Conservation (phyloP, 2,113 vertebrate genomes). For the Genyomyrus donnyi region DNA sequence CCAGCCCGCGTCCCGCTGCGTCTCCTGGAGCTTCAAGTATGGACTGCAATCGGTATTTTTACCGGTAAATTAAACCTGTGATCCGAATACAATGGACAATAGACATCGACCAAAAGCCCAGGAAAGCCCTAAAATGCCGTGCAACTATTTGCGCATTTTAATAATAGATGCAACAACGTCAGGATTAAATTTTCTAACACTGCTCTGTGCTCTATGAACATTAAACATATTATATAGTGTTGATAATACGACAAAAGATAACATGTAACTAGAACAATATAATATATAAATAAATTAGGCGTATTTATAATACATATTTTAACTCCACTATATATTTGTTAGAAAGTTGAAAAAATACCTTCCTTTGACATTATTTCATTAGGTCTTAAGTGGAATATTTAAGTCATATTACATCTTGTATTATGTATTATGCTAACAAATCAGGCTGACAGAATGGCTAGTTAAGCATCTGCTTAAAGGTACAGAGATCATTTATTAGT, state of each 20-base stretch:
- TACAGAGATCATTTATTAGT: not conserved
- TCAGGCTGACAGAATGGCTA: not conserved
- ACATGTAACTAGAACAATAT: not conserved
- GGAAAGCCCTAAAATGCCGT: not conserved
- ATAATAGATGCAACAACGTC: not conserved
- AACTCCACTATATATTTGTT: not conserved
- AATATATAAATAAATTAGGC: not conserved
- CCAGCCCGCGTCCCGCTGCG: not conserved
- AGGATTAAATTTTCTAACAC: not conserved
- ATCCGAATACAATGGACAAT: not conserved
- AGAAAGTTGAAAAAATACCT: not conserved
- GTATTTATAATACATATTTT: not conserved
- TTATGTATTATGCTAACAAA: not conserved
- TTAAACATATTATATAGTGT: not conserved
- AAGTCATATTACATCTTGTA: not conserved
- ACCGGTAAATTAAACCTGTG: not conserved
- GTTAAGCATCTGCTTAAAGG: not conserved
- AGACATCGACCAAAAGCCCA: not conserved
- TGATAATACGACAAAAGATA: not conserved
- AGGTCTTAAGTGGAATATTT: not conserved
- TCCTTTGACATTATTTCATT: not conserved
- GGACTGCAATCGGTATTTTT: not conserved
- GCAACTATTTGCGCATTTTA: not conserved
- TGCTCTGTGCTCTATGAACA: not conserved
- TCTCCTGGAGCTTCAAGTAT: not conserved